Evolutionary conservation across 2,113 vertebrate species (phyloP).

Genomic region (Antennarius striatus): DNA sequence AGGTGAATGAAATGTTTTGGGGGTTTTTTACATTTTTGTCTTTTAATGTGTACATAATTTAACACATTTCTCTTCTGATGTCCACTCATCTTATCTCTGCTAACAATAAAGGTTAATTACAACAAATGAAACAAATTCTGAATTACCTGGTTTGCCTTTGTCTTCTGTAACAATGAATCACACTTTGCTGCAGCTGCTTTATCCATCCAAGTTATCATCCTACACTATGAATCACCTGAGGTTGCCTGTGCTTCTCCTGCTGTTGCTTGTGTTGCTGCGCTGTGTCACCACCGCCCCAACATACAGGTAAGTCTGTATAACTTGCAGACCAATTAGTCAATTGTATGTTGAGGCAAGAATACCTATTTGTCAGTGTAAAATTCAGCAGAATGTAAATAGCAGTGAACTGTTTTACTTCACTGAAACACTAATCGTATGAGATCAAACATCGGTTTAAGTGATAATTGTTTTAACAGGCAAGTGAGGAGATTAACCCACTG

Average conservation of each 20-base stretch:
- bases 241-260: constrained; percentile 76
- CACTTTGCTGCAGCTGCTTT: background rate
- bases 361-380: background rate
- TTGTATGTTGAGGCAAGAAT: no score
- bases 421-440: background rate
- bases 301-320: constrained; percentile 79
- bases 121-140: background rate
- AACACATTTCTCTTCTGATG: background rate
- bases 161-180: background rate
- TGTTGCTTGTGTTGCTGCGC: constrained; percentile 80
- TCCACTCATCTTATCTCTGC: background rate
- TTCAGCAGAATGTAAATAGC: no score
- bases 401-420: background rate
- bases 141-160: background rate
- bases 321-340: background rate
- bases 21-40: no score
- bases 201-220: constrained; percentile 27
- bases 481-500: background rate
- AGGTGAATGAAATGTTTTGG: no score
- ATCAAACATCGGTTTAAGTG: background rate
- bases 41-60: background rate
- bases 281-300: constrained; percentile 79
- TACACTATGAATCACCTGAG: constrained; percentile 81
- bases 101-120: background rate
- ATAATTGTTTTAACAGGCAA: background rate